phyloP scores from a whole-genome alignment of 2,797 vertebrate genomes.

The Periophthalmus magnuspinnatus region DNA sequence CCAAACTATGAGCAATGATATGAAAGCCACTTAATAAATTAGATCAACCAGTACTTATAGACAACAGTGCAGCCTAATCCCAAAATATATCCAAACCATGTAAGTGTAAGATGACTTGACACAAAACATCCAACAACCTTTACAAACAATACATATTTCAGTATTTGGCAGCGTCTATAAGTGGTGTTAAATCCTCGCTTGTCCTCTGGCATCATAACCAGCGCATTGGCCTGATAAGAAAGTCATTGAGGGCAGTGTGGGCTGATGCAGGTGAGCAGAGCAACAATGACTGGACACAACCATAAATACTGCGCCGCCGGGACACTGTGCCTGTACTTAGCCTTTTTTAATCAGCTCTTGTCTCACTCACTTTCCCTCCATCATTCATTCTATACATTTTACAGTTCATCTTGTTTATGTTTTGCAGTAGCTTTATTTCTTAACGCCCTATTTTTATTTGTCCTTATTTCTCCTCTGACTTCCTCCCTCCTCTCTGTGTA shows the following conservation, averaged over 20 bases:
- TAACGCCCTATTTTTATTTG: background rate
- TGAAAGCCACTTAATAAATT: background rate
- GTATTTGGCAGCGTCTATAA: background rate
- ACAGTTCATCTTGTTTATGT: background rate
- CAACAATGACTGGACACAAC: conserved; percentile 33
- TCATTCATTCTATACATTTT: background rate
- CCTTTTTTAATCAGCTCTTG: conserved; percentile 15
- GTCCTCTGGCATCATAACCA: conserved; percentile 7
- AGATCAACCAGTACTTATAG: too few species aligned
- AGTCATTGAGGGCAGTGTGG: conserved; percentile 31
- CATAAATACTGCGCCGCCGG: conserved; percentile 45
- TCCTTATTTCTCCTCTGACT: conserved; percentile 3
- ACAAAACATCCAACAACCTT: too few species aligned
- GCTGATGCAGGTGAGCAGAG: conserved; percentile 26
- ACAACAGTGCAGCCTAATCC: too few species aligned
- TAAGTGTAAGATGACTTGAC: too few species aligned
- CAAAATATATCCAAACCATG: too few species aligned
- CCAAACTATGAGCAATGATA: background rate
- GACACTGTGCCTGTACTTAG: conserved; percentile 14
- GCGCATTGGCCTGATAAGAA: conserved; percentile 1
- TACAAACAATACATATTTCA: background rate
- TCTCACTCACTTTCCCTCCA: background rate
- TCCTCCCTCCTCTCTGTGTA: background rate
- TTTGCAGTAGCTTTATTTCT: background rate
- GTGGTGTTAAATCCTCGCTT: background rate